phyloP scores from a whole-genome alignment of 2,888 invertebrate genomes.

The Bugula neritina region DNA sequence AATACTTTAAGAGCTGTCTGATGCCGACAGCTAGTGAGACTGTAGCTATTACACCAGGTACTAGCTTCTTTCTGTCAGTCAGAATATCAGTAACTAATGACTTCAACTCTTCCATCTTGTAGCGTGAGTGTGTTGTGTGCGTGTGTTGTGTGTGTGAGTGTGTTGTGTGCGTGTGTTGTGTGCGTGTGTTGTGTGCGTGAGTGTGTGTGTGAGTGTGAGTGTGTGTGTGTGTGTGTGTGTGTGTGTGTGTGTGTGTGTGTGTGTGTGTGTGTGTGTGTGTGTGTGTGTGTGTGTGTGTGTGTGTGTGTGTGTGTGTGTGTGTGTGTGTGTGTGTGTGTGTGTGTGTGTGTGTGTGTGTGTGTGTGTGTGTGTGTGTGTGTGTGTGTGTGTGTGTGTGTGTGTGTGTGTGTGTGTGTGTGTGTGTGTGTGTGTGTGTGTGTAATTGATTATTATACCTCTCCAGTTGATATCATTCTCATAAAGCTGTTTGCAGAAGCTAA shows the following conservation, averaged over 20 bases:
- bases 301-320: conserved; percentile 29
- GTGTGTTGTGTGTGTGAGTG: conserved; percentile 30
- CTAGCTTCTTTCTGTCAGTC: neutral
- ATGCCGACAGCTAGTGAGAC: neutral
- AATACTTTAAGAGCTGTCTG: neutral
- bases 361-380: conserved; percentile 30
- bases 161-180: conserved; percentile 30
- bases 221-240: conserved; percentile 30
- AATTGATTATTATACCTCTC: too few species aligned
- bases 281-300: conserved; percentile 30
- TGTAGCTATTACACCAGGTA: neutral
- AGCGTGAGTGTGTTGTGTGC: too few species aligned
- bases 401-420: conserved; percentile 29
- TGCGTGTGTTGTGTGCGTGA: conserved; percentile 29
- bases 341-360: conserved; percentile 30
- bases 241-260: conserved; percentile 29
- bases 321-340: conserved; percentile 29
- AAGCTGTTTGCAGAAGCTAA: too few species aligned
- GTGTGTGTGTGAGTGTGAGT: conserved; percentile 30
- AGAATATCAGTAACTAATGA: neutral
- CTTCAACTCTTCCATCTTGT: neutral
- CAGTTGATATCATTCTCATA: too few species aligned
- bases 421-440: conserved; percentile 29
- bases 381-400: conserved; percentile 29
- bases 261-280: conserved; percentile 29